Evolutionary conservation across 2,888 invertebrate species (phyloP).

Genomic region (Aleiodes alternator): DNA sequence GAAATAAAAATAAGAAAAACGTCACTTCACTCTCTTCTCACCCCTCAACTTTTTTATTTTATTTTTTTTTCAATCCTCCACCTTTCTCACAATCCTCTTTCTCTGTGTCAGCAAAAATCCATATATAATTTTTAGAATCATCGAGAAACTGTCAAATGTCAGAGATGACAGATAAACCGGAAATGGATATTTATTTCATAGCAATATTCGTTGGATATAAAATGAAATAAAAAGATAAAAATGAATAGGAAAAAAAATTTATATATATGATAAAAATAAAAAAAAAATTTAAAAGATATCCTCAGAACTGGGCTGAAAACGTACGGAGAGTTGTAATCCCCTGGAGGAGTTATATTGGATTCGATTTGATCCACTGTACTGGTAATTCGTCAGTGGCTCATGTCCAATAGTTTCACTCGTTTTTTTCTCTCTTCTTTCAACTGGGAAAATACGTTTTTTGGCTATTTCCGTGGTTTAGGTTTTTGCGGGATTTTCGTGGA

Average conservation of each 20-base stretch:
- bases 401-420: not conserved
- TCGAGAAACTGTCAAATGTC: constrained; percentile 30
- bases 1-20: constrained; percentile 11
- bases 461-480: not conserved
- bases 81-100: constrained; percentile 15
- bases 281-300: not conserved
- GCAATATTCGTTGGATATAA: constrained; percentile 21
- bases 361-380: constrained; percentile 69
- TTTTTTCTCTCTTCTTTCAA: not conserved
- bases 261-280: not conserved
- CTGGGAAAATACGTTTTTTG: not conserved
- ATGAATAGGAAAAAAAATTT: not conserved
- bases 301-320: constrained; percentile 44
- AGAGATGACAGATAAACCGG: not conserved
- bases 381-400: constrained; percentile 42
- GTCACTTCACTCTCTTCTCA: constrained; percentile 24
- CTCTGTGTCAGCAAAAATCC: constrained; percentile 21
- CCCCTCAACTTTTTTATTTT: not conserved
- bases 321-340: constrained; percentile 68
- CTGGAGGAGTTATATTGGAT: constrained; percentile 68
- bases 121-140: constrained; percentile 27
- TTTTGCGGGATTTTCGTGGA: not conserved
- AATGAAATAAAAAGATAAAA: not conserved
- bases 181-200: constrained; percentile 22
- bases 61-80: constrained; percentile 16